phyloP scores from a whole-genome alignment of 1,140 invertebrate genomes.

The Aphaenogaster floridana region DNA sequence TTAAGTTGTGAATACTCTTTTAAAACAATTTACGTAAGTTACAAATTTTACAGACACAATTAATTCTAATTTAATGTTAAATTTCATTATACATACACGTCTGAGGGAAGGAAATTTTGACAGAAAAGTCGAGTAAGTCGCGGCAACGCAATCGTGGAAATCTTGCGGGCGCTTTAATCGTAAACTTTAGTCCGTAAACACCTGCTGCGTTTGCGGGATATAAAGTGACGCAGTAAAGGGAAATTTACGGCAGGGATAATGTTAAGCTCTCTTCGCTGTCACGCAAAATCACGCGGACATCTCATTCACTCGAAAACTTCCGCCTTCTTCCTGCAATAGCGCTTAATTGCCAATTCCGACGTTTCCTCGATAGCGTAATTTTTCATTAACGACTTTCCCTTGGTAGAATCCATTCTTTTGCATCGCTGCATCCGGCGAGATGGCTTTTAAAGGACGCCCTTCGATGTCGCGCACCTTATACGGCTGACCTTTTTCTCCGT shows the following conservation, averaged over 20 bases:
- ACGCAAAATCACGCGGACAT: background rate
- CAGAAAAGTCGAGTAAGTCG: background rate
- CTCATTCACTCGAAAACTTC: slow-evolving; percentile 10
- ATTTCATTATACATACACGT: background rate
- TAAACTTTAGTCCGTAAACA: slow-evolving; percentile 42
- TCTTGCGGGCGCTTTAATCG: slow-evolving; percentile 28
- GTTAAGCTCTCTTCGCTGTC: slow-evolving; percentile 36
- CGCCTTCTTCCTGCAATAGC: background rate
- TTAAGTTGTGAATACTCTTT: background rate
- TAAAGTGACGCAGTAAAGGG: slow-evolving; percentile 36
- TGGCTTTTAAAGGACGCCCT: slow-evolving; percentile 1
- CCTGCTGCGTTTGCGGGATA: slow-evolving; percentile 13
- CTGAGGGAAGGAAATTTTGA: background rate
- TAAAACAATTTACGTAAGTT: background rate
- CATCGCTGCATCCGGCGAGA: background rate
- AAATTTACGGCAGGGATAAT: slow-evolving; percentile 52
- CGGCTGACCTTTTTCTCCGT: background rate
- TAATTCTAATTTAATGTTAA: background rate
- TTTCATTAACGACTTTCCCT: slow-evolving; percentile 42
- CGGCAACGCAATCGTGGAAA: background rate
- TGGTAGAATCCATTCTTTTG: background rate
- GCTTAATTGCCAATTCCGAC: slow-evolving; percentile 47
- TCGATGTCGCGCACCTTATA: background rate
- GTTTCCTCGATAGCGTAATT: slow-evolving; percentile 34
- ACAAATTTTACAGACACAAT: background rate